Evolutionary conservation across 1,140 invertebrate species (phyloP).

Genomic region (Lineus longissimus): DNA sequence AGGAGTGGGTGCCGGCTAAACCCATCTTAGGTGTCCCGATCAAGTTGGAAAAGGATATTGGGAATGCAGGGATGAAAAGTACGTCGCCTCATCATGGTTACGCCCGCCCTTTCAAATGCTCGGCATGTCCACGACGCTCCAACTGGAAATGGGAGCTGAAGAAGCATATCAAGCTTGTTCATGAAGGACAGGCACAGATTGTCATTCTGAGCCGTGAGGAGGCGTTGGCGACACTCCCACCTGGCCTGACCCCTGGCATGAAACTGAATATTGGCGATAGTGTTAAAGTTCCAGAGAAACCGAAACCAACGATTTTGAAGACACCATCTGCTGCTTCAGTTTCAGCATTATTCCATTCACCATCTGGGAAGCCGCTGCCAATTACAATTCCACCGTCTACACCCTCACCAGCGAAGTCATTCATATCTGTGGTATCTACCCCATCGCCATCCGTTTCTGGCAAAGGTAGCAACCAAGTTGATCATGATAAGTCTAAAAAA

Average conservation of each 20-base stretch:
- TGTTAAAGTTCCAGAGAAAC: not conserved
- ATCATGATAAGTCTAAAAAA: conserved; percentile 22
- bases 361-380: not conserved
- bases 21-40: conserved; percentile 53
- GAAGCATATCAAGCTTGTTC: conserved; percentile 72
- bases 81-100: not conserved
- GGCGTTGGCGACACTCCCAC: conserved; percentile 74
- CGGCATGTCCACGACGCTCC: conserved; percentile 83
- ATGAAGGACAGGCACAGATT: conserved; percentile 70
- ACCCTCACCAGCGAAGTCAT: not conserved
- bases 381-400: not conserved
- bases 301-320: conserved; percentile 7
- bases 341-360: conserved; percentile 14
- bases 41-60: not conserved
- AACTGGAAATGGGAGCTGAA: conserved; percentile 96
- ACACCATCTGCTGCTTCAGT: conserved; percentile 7
- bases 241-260: conserved; percentile 55
- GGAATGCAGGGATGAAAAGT: not conserved
- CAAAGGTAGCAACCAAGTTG: conserved; percentile 5
- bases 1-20: not conserved
- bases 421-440: not conserved
- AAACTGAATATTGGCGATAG: conserved; percentile 75
- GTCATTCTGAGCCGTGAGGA: conserved; percentile 86
- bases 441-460: not conserved
- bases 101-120: conserved; percentile 88